These are phyloP conservation scores for Mesorhabditis spiculigera DNA, from an alignment of 2,888 invertebrate species.

Conservation along the genomic window DNA sequence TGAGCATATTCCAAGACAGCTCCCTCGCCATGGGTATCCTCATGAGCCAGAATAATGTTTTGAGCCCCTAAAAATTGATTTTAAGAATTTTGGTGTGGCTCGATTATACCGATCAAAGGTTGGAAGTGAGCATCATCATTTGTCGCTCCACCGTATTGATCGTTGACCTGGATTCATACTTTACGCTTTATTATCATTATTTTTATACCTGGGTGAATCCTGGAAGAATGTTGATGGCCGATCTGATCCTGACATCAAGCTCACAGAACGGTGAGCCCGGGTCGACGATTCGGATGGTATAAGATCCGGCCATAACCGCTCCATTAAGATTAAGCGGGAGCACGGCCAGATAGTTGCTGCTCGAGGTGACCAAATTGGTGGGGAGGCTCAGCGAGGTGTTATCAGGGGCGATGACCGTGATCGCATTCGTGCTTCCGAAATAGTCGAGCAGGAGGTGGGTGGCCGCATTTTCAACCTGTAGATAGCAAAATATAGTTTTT, in stretches of 20 bases:
- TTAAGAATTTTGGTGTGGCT: background rate
- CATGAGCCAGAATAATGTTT: constrained; percentile 40
- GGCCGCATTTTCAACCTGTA: background rate
- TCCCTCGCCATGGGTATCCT: constrained; percentile 27
- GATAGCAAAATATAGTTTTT: background rate
- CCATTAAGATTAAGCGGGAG: constrained; percentile 20
- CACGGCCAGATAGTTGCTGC: constrained; percentile 37
- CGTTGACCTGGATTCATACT: constrained; percentile 12
- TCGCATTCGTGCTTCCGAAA: background rate
- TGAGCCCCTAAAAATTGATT: constrained; percentile 20
- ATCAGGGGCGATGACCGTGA: background rate
- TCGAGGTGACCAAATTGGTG: constrained; percentile 30
- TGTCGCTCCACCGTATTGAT: constrained; percentile 33
- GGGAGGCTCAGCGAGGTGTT: constrained; percentile 22
- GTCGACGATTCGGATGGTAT: constrained; percentile 2
- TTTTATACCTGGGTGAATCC: constrained; percentile 18
- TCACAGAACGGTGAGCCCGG: constrained; percentile 21
- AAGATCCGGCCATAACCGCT: constrained; percentile 31
- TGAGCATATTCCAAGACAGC: constrained; percentile 28
- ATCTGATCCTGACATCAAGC: constrained; percentile 33
- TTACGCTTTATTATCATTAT: background rate
- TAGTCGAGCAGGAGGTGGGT: constrained; percentile 1
- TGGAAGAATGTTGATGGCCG: constrained; percentile 27
- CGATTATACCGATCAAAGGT: constrained; percentile 24
- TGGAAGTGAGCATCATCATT: constrained; percentile 39